Evolutionary conservation across 2,888 invertebrate species (phyloP), one percentile per base, ranked within the genome.

Genomic region (Augochlorella aurata): DNA sequence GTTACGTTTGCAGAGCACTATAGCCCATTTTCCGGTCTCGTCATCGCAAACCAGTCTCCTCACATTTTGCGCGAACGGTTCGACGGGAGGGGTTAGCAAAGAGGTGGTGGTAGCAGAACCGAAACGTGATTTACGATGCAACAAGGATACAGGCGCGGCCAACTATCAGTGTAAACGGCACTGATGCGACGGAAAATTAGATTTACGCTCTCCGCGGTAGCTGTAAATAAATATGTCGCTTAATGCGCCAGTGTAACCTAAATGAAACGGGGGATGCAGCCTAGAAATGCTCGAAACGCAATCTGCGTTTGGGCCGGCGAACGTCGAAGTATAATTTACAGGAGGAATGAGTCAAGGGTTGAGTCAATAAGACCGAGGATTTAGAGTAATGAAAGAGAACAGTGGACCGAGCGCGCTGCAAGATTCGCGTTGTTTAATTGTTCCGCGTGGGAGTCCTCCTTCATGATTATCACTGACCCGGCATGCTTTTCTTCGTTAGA

Each of bases 121-220:
- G 84, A 77, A 85, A 79, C 75, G 77, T 85, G 88, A 87, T 87
- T 87, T 87, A 87, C 82, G 77, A 66, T 47, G 72, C 70, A 79
- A 75, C 77, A 76, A 76, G 77, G 84, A 80, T 75, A 78, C 78
- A 45, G 66, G 61, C 79, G 75, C 74, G 67, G 74, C 88, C 81
- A 84, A 88, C 87, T 87, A 86, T 85, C 84, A 79, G 78, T 85
- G 85, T 89, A 89, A 90, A 90, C 90, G 86, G 87, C 85, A 85
- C 88, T 88, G 86, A 87, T 89, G 87, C 90, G 90, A 89, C 86
- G 89, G 90, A 89, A 90, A 90, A 89, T 87, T 85, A 85, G 85
- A 90, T 91, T 91, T 89, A 90, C 89, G 87, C 87, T 84, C 77
- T 77, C 70, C 79, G 71, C 86, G 90, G 89, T 90, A 89, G 85